These are phyloP conservation scores for Brienomyrus brachyistius DNA, from an alignment of 2,113 vertebrate genomes.

Conservation along the genomic window DNA sequence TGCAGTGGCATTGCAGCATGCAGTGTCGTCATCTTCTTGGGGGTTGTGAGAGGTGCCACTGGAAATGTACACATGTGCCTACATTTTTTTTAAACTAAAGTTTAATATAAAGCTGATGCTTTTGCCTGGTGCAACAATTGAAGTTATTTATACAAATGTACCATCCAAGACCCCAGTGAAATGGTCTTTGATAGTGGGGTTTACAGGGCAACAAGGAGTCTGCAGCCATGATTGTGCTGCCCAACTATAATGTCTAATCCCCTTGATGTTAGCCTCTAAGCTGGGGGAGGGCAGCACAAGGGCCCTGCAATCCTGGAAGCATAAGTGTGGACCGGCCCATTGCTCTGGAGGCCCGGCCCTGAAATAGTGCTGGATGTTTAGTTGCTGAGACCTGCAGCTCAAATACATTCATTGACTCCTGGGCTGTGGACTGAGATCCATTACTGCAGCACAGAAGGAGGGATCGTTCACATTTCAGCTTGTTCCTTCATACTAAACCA, in stretches of 20 bases:
- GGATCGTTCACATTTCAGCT: neutral
- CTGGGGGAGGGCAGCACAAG: neutral
- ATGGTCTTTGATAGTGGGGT: neutral
- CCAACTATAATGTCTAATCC: neutral
- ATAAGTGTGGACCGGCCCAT: neutral
- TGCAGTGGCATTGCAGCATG: neutral
- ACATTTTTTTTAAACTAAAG: neutral
- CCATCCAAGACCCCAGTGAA: neutral
- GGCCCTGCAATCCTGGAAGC: neutral
- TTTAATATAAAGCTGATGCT: neutral
- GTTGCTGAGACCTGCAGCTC: neutral
- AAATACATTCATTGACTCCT: neutral
- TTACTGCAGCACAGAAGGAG: neutral
- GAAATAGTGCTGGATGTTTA: neutral
- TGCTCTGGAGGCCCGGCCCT: neutral
- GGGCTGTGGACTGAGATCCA: neutral
- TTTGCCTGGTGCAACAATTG: neutral
- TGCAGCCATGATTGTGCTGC: neutral
- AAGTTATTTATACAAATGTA: neutral
- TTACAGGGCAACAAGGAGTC: neutral
- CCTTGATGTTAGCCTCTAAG: neutral
- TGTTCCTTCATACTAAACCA: neutral
- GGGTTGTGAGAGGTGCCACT: neutral
- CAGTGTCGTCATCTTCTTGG: neutral
- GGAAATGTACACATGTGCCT: neutral